These are phyloP conservation scores for Macrochelys suwanniensis DNA, from an alignment of 2,797 vertebrate species.

Conservation along the genomic window DNA sequence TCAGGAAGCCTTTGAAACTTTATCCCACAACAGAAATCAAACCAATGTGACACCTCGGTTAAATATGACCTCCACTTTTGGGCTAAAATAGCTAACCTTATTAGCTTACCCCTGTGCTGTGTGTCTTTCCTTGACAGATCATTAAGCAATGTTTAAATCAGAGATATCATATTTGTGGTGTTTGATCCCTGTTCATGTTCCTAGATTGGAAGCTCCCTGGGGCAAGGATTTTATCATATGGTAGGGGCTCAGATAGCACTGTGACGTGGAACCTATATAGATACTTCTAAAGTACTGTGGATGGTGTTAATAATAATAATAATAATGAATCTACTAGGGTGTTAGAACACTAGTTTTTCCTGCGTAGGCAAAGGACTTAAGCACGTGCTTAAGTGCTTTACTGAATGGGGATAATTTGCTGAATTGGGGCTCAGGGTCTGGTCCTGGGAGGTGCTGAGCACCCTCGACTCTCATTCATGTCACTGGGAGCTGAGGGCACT, in stretches of 20 bases:
- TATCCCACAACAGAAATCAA: conserved; percentile 70
- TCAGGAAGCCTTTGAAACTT: conserved; percentile 74
- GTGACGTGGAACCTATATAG: neutral
- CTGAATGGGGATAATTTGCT: neutral
- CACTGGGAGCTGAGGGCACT: neutral
- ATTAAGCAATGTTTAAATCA: conserved; percentile 43
- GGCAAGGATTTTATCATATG: neutral
- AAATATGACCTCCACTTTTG: conserved; percentile 60
- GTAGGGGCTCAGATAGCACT: neutral
- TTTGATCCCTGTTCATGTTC: neutral
- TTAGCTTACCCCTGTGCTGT: conserved; percentile 37
- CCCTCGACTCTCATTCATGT: neutral
- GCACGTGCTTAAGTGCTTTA: neutral
- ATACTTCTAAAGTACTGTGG: neutral
- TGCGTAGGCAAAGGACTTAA: neutral
- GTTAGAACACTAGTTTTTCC: neutral
- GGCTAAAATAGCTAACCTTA: conserved; percentile 64
- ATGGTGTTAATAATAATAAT: neutral
- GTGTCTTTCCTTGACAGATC: conserved; percentile 40
- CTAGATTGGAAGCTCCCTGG: neutral
- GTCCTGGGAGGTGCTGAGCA: neutral
- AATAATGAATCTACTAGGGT: neutral
- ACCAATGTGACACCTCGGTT: conserved; percentile 36
- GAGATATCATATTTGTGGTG: neutral
- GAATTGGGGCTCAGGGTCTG: neutral